A percentile compares a stretch with the other conserved stretches of the same genome.
These are phyloP conservation scores for Meandrusa payeni DNA, from an alignment of 2,888 invertebrate genomes.

Conservation along the genomic window DNA sequence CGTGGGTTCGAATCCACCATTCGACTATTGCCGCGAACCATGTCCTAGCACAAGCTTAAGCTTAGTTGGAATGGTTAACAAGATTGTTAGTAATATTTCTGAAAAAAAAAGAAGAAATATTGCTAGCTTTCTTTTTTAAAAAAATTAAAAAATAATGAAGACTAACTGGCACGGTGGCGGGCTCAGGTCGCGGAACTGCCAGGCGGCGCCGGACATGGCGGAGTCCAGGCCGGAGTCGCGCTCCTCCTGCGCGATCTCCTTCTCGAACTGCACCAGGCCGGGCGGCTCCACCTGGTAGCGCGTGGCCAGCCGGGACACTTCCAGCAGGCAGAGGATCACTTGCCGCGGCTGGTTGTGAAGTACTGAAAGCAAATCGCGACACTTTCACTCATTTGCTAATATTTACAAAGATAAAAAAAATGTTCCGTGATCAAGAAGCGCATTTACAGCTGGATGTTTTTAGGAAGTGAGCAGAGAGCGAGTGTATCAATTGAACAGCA, in stretches of 20 bases:
- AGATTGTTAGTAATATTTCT: too few relatives aligned
- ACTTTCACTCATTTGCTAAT: background rate
- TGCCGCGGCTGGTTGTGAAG: conserved; percentile 91
- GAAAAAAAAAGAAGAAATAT: too few relatives aligned
- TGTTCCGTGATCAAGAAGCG: too few relatives aligned
- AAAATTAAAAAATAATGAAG: conserved; percentile 1
- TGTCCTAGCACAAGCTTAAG: too few relatives aligned
- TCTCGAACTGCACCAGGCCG: conserved; percentile 88
- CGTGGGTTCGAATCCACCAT: too few relatives aligned
- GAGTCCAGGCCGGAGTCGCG: conserved; percentile 83
- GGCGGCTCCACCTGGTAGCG: conserved; percentile 91
- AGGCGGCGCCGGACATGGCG: conserved; percentile 82
- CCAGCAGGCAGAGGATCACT: conserved; percentile 91
- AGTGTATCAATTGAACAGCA: too few relatives aligned
- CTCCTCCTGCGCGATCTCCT: conserved; percentile 92
- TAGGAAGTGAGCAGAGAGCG: too few relatives aligned
- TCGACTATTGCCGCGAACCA: too few relatives aligned
- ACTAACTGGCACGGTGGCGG: conserved; percentile 54
- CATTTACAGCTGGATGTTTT: too few relatives aligned
- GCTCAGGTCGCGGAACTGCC: conserved; percentile 84
- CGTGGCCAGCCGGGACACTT: conserved; percentile 90
- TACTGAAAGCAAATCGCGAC: conserved; percentile 81
- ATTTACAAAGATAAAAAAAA: too few relatives aligned
- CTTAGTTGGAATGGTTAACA: too few relatives aligned
- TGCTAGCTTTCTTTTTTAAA: too few relatives aligned